phyloP scores from a whole-genome alignment of 2,797 vertebrate species.

The Alosa sapidissima region DNA sequence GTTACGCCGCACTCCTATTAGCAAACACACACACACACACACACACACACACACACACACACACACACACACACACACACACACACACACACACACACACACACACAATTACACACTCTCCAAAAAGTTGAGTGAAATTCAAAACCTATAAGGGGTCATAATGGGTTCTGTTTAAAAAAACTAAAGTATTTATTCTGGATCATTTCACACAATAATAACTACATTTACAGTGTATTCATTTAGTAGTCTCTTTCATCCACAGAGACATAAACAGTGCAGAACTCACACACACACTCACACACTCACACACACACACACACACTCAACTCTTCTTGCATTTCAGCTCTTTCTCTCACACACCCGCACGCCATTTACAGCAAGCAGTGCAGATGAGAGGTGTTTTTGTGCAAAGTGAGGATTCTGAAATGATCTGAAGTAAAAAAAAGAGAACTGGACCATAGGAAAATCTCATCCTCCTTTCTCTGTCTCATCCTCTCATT shows the following conservation, averaged over 20 bases:
- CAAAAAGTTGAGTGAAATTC: neutral
- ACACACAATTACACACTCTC: neutral
- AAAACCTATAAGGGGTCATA: neutral
- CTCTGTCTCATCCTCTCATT: too few relatives aligned
- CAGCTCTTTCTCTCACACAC: neutral
- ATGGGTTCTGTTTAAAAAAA: neutral
- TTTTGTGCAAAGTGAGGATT: neutral
- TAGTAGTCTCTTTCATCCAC: neutral
- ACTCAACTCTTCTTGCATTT: too few relatives aligned
- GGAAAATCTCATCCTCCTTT: neutral
- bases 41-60: neutral
- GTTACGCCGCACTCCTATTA: neutral
- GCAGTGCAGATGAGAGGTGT: neutral
- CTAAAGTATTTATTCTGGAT: neutral
- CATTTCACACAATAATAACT: neutral
- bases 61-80: neutral
- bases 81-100: neutral
- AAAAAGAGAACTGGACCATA: neutral
- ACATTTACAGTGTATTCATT: neutral
- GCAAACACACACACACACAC: neutral
- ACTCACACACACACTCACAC: neutral
- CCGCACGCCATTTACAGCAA: neutral
- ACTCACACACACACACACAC: too few relatives aligned
- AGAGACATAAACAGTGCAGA: neutral
- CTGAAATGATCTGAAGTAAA: neutral